phyloP scores from a whole-genome alignment of 2,113 vertebrate species.

The Mormoops blainvillei region DNA sequence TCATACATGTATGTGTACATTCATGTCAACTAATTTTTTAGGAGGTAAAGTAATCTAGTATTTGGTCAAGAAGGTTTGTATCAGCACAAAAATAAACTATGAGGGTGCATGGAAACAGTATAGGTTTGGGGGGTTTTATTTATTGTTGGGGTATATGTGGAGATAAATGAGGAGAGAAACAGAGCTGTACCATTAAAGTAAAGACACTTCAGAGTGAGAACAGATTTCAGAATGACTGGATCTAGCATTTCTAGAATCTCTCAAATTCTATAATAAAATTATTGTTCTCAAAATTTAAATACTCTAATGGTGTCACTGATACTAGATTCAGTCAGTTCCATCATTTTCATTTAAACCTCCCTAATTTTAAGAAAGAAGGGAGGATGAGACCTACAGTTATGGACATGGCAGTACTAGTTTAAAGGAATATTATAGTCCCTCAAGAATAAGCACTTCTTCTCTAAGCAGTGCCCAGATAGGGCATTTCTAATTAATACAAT shows the following conservation, averaged over 20 bases:
- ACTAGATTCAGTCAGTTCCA: neutral
- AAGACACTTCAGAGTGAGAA: neutral
- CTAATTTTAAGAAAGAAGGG: slow-evolving; percentile 13
- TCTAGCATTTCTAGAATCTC: neutral
- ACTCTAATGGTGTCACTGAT: slow-evolving; percentile 3
- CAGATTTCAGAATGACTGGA: neutral
- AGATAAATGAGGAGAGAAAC: neutral
- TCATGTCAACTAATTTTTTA: neutral
- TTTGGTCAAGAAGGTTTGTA: neutral
- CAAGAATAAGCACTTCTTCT: slow-evolving; percentile 21
- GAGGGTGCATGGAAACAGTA: neutral
- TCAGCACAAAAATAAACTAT: neutral
- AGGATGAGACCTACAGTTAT: neutral
- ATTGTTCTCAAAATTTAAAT: slow-evolving; percentile 19
- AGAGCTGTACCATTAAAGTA: neutral
- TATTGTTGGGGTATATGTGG: neutral
- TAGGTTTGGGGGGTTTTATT: neutral
- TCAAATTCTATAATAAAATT: slow-evolving; percentile 2
- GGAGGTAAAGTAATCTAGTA: neutral
- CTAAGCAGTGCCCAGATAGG: neutral
- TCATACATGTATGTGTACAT: neutral
- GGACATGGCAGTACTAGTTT: neutral
- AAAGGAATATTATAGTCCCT: neutral
- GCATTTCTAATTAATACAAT: slow-evolving; percentile 46
- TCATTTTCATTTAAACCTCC: slow-evolving; percentile 18